A percentile compares a stretch with the other conserved stretches of the same genome.
These are phyloP conservation scores for Tineola bisselliella DNA, from an alignment of 2,888 invertebrate species.

Conservation along the genomic window DNA sequence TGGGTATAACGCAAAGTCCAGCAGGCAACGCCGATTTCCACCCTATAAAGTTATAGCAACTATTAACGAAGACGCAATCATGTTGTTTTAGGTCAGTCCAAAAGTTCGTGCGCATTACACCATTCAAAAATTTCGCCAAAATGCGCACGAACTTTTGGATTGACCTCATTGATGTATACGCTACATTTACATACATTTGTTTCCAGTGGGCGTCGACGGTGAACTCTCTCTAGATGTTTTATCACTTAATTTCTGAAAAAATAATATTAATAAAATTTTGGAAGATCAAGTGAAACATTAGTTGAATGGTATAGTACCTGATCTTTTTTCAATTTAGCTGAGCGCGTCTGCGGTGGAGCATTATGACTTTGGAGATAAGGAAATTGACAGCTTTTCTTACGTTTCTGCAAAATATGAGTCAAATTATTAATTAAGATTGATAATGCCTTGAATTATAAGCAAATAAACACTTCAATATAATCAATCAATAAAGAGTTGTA, in stretches of 20 bases:
- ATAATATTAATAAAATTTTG: too few relatives aligned
- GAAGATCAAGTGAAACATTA: too few relatives aligned
- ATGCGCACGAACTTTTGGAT: too few relatives aligned
- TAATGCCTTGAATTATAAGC: too few relatives aligned
- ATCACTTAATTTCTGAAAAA: conserved; percentile 32
- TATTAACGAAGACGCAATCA: too few relatives aligned
- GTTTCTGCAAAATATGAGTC: conserved; percentile 40
- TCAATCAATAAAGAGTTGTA: too few relatives aligned
- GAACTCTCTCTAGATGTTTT: conserved; percentile 57
- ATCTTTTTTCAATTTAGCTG: conserved; percentile 70
- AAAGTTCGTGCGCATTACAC: too few relatives aligned
- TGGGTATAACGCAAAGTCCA: conserved; percentile 54
- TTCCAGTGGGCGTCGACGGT: conserved; percentile 53
- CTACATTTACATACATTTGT: conserved; percentile 36
- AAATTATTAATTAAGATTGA: too few relatives aligned
- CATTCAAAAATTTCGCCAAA: too few relatives aligned
- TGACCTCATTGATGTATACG: too few relatives aligned
- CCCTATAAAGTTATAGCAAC: too few relatives aligned
- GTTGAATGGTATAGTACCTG: conserved; percentile 32
- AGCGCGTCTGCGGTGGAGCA: conserved; percentile 61
- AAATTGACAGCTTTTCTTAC: conserved; percentile 54
- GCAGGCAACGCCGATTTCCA: conserved; percentile 48
- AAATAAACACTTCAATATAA: too few relatives aligned
- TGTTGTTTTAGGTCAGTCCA: conserved; percentile 37
- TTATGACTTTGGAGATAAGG: conserved; percentile 54